Base-by-base conservation (phyloP, 2,888 invertebrate genomes). In the Pterobdella sp. region DNA sequence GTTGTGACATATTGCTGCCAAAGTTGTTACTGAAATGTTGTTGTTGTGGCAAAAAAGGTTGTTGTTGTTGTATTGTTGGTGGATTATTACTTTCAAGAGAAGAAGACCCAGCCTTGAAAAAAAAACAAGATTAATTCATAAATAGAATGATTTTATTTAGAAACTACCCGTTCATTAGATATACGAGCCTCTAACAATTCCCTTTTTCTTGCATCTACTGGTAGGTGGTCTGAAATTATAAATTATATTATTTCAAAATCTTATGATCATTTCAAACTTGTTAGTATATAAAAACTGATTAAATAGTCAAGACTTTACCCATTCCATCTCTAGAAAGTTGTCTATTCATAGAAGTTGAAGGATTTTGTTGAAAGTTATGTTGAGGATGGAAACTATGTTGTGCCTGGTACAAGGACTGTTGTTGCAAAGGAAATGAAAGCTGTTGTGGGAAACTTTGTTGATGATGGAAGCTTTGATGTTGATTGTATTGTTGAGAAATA, bases 141-240 rank as follows among this genome's bases (percentile, higher is more conserved):
- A 32, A 70, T 52, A 36, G 42, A 29, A 56, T 52, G n/a, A 69
- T 22, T 32, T 64, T 1, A 35, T 22, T n/a, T 14, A 60, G 14
- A 14, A 31, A 31, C 26, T 73, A 67, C 73, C 64, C 42, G 49
- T 32, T 67, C 49, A 34, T 76, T 72, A 42, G 72, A 63, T 26
- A 76, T 71, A 36, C 96, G 90, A 84, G 94, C 94, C 88, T 96
- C 96, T 86, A 96, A 89, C 86, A 96, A 89, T 89, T 96, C 95
- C 88, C 95, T 94, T 88, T 95, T 96, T 86, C 95, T 90, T 86
- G 95, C 94, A 88, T 96, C 95, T 87, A 96, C 72, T 52, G 73
- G 71, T 26, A 75, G 42, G 34, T 52, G n/a, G n/a, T n/a, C n/a
- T n/a, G n/a, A n/a, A n/a, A n/a, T n/a, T n/a, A n/a, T n/a, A n/a